Base-by-base conservation (phyloP, 1,140 invertebrate genomes). In the Anthonomus grandis region DNA sequence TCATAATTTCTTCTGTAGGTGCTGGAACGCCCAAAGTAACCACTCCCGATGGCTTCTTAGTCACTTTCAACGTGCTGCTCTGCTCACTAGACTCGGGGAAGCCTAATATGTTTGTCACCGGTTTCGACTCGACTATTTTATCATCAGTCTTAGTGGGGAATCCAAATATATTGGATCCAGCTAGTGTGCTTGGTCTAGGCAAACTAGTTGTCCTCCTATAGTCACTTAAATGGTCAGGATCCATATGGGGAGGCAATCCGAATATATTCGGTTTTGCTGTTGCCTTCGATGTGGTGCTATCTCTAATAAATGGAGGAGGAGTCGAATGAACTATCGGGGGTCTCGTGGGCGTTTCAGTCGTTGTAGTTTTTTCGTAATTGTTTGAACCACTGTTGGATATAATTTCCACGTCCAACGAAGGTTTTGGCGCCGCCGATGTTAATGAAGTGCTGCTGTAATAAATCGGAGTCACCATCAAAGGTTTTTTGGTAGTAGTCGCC, bases 321-420 rank as follows among this genome's bases (percentile, higher is more conserved):
- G 12, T 36, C n/a, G 27, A 23, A 21, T 12, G 17, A 24, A 37
- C 23, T 3, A 45, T 12, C 23, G 31, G 9, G n/a, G 51, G 23
- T 4, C 12, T 13, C 9, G 15, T 51, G 23, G 24, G 23, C 3
- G 18, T 22, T 19, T 8, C 12, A 9, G 6, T 6, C 22, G n/a
- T 18, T 12, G n/a, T 39, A 22, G 38, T 6, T 27, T 24, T 25
- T 24, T 37, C 45, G n/a, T 63, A 52, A 18, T 52, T 57, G 9
- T 57, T 56, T 3, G 57, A 59, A n/a, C 52, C 39, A 21, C 59
- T 52, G 36, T 64, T 62, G 8, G 63, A 56, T 38, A 57, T 56
- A 22, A 62, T 62, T 57, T 64, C 56, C 5, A 64, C 63, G 9
- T 64, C 62, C 15, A 64, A 45, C 4, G 25, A 21, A 19, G 63